phyloP scores from a whole-genome alignment of 2,113 vertebrate species.

The Chiloscyllium plagiosum region DNA sequence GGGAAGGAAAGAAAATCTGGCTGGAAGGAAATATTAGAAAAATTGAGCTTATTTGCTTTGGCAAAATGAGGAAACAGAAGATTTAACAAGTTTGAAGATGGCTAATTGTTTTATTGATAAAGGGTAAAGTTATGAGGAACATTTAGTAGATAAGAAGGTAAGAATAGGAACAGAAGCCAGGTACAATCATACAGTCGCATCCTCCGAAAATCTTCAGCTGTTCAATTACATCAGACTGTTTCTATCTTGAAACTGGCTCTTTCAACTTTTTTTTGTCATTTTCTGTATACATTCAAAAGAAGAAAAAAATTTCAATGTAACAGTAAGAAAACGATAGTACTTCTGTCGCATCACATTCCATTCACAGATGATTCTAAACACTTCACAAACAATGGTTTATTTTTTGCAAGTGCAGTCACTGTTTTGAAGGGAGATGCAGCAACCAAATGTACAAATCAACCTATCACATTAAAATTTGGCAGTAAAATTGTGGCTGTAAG shows the following conservation, averaged over 20 bases:
- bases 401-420: neutral
- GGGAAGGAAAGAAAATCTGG: neutral
- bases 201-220: neutral
- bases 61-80: neutral
- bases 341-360: neutral
- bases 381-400: neutral
- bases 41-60: neutral
- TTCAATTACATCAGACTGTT: neutral
- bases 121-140: neutral
- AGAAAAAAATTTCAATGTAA: neutral
- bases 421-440: neutral
- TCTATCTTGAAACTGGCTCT: neutral
- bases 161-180: neutral
- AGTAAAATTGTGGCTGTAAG: neutral
- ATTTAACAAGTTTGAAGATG: neutral
- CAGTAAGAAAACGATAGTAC: neutral
- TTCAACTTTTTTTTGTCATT: neutral
- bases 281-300: neutral
- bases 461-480: neutral
- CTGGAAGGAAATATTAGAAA: neutral
- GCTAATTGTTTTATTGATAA: neutral
- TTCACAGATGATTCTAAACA: neutral
- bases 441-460: neutral
- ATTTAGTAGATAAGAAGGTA: neutral
- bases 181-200: neutral